Evolutionary conservation across 2,113 vertebrate genomes (phyloP), one percentile per base, ranked within the genome.

Genomic region (Pipa parva): DNA sequence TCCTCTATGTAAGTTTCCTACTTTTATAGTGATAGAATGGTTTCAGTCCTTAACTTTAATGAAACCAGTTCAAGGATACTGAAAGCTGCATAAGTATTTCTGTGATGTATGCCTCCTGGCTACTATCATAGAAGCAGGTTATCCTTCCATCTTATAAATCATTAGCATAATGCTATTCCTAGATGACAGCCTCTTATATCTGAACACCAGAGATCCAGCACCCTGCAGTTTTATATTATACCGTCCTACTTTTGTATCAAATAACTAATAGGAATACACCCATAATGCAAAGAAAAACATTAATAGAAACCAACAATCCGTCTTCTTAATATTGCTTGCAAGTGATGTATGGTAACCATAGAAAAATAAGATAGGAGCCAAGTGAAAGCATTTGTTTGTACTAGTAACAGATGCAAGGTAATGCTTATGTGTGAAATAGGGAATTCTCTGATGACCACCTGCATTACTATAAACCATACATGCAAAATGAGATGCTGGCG

Each of bases 151-250:
- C 58, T 70, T 60, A 36, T 61, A 70, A 45, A 54, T 54, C 66
- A 70, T 70, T 70, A 42, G 66, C 66, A 70, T 60, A 70, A 70
- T 54, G 24, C 24, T 49, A 61, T 70, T 70, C 59, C 42, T 29
- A 69, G 18, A 70, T 70, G 58, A 61, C 66, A 70, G 49, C 20
- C 57, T 52, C 64, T 61, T 61, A 70, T 31, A 54, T 61, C 58
- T 60, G 36, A 61, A 21, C 48, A 46, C 31, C 48, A 61, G 49
- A 61, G 49, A 52, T 54, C 22, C 48, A 45, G 66, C 58, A 54
- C 58, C 48, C 58, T 70, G 58, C 49, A 61, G 66, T 70, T 70
- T 70, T 54, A 60, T 59, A 61, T 70, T 61, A 70, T 70, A 52
- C 48, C 48, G 36, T 70, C 58, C 66, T 70, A 70, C 66, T 70